Conservation (phyloP, 2,888 invertebrate genomes). For the Conops quadrifasciatus region DNA sequence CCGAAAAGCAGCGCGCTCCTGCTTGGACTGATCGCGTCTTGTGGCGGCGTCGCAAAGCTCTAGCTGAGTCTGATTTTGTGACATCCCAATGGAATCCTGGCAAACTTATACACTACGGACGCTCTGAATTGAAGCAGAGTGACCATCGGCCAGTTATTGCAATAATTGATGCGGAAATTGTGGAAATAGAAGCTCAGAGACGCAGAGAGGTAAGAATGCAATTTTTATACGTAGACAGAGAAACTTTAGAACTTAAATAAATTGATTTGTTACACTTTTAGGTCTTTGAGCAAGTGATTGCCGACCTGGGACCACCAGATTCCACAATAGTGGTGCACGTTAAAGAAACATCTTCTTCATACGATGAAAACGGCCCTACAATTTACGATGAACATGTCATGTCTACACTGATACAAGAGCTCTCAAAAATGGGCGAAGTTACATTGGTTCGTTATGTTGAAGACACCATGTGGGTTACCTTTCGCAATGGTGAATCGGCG, state of each 20-base stretch:
- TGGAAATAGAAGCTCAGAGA: slow-evolving; percentile 79
- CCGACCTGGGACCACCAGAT: slow-evolving; percentile 92
- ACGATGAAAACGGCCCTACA: slow-evolving; percentile 67
- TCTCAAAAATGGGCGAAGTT: slow-evolving; percentile 87
- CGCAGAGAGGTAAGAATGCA: slow-evolving; percentile 67
- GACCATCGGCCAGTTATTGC: slow-evolving; percentile 97
- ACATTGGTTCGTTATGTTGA: slow-evolving; percentile 91
- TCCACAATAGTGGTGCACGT: slow-evolving; percentile 85
- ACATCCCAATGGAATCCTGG: slow-evolving; percentile 78
- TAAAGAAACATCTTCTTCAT: slow-evolving; percentile 65
- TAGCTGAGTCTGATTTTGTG: slow-evolving; percentile 72
- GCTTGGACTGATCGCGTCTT: slow-evolving; percentile 99
- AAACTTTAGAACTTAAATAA: no score
- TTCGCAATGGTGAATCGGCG: slow-evolving; percentile 89
- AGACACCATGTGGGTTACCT: slow-evolving; percentile 90
- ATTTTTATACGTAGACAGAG: neutral
- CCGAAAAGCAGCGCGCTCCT: slow-evolving; percentile 95
- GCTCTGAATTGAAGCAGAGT: slow-evolving; percentile 93
- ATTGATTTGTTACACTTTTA: slow-evolving; percentile 46
- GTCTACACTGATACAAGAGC: slow-evolving; percentile 79
- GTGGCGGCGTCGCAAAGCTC: slow-evolving; percentile 84
- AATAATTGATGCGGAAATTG: slow-evolving; percentile 86
- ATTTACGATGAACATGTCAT: slow-evolving; percentile 85
- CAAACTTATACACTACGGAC: slow-evolving; percentile 84
- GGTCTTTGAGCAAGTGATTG: slow-evolving; percentile 85